phyloP scores from a whole-genome alignment of 1,140 invertebrate species.

The Octopus bimaculoides region DNA sequence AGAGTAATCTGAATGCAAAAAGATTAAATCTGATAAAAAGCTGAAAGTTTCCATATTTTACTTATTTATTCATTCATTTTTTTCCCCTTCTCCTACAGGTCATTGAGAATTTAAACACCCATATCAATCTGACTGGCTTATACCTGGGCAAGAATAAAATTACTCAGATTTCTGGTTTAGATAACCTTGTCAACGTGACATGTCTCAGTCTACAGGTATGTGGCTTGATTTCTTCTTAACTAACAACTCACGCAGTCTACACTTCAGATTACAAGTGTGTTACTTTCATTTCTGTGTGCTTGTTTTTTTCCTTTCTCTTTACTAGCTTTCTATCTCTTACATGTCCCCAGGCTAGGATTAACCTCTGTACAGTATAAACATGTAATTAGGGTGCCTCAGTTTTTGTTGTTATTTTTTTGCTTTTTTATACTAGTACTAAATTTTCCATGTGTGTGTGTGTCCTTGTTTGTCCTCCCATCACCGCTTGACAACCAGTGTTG shows the following conservation, averaged over 20 bases:
- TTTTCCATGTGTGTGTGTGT: too few species aligned
- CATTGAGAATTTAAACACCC: conserved; percentile 49
- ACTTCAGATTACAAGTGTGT: background rate
- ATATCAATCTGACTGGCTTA: conserved; percentile 50
- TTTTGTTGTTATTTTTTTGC: too few species aligned
- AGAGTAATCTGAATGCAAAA: background rate
- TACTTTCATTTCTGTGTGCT: background rate
- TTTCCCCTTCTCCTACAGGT: conserved; percentile 37
- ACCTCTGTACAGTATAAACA: too few species aligned
- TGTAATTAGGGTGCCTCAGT: too few species aligned
- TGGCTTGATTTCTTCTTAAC: background rate
- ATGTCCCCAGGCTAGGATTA: too few species aligned
- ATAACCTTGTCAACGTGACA: conserved; percentile 72
- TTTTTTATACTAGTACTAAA: too few species aligned
- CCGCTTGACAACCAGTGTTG: too few species aligned
- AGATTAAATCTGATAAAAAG: too few species aligned
- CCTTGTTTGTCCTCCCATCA: too few species aligned
- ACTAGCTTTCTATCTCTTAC: too few species aligned
- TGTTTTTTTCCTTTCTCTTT: background rate
- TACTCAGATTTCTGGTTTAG: conserved; percentile 81
- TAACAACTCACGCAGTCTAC: too few species aligned
- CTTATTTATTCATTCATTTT: conserved; percentile 7
- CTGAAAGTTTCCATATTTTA: background rate
- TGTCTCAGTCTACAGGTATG: conserved; percentile 80
- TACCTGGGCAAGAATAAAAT: conserved; percentile 97